Evolutionary conservation across 2,113 vertebrate genomes (phyloP).

Genomic region (Rhinogobius similis): DNA sequence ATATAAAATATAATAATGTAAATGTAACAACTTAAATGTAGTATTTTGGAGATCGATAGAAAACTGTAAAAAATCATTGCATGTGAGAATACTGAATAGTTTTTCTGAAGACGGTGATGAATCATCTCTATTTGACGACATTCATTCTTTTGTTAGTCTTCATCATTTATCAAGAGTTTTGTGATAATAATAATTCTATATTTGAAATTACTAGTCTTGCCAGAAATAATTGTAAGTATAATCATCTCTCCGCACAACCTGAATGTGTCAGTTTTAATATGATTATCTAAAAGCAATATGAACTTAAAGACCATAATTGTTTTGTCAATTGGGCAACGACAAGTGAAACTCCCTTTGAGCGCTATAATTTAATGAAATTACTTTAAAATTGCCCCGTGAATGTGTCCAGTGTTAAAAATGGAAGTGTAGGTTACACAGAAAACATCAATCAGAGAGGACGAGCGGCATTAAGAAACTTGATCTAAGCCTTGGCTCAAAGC

Average conservation of each 20-base stretch:
- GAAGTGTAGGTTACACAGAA: constrained; percentile 49
- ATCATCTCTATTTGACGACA: too few species aligned
- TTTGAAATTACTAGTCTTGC: too few species aligned
- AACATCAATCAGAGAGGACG: constrained; percentile 40
- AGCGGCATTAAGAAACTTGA: constrained; percentile 68
- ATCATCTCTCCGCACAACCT: neutral
- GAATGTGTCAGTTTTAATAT: neutral
- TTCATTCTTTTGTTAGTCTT: too few species aligned
- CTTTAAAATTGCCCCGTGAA: constrained; percentile 38
- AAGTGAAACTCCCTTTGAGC: neutral
- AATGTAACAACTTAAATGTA: too few species aligned
- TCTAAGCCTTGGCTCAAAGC: constrained; percentile 53
- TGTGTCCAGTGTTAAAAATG: constrained; percentile 60
- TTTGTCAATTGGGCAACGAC: neutral
- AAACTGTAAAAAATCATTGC: too few species aligned
- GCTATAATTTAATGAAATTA: constrained; percentile 20
- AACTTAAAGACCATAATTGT: neutral
- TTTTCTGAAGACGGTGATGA: too few species aligned
- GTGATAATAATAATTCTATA: too few species aligned
- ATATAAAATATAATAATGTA: too few species aligned
- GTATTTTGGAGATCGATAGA: too few species aligned
- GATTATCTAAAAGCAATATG: neutral
- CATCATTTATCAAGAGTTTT: too few species aligned
- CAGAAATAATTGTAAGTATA: too few species aligned
- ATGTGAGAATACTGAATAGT: too few species aligned